Base-by-base conservation (phyloP, 1,140 invertebrate species). In the Drosophila ogumai region DNA sequence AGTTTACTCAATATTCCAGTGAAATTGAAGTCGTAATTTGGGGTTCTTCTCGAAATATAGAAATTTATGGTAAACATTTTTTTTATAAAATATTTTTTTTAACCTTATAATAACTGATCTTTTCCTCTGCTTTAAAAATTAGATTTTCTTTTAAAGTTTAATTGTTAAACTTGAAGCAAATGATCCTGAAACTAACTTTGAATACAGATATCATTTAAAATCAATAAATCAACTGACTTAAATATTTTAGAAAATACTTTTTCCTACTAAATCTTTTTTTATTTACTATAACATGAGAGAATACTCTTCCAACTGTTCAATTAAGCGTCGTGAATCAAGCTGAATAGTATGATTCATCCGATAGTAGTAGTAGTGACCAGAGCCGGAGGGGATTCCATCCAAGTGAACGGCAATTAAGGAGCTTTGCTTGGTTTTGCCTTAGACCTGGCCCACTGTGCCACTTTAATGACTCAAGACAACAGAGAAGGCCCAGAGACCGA, bases 401-500 rank as follows among this genome's bases (percentile, higher is more conserved):
- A 28, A 32, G 34, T 25, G 63, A 36, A 22, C 15, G 32, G 61
- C 61, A 54, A 25, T 59, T 68, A 65, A 58, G 66, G 61, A 72
- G 57, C 72, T 47, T 49, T 47, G 44, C 44, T 55, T 58, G 57
- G 49, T 52, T 66, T 82, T 59, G 12, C 57, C 46, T 9, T 22
- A 40, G 58, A 36, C 41, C 57, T 40, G 79, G 44, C 60, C 78
- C 74, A 87, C 78, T 82, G 82, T 86, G 74, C 74, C 40, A 56
- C 44, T 66, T 64, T 75, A 78, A 86, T 85, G 82, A 87, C 52
- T 86, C 65, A 82, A 87, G 64, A 63, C 64, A 25, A 40, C 63
- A 64, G 78, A 28, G 32, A 15, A 52, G 50, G 15, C 50, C 17
- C 3, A 54, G 50, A 52, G 50, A 76, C 54, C 15, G 60, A 8